These are phyloP conservation scores for Varroa destructor DNA, from an alignment of 1,140 invertebrate genomes.

Conservation along the genomic window DNA sequence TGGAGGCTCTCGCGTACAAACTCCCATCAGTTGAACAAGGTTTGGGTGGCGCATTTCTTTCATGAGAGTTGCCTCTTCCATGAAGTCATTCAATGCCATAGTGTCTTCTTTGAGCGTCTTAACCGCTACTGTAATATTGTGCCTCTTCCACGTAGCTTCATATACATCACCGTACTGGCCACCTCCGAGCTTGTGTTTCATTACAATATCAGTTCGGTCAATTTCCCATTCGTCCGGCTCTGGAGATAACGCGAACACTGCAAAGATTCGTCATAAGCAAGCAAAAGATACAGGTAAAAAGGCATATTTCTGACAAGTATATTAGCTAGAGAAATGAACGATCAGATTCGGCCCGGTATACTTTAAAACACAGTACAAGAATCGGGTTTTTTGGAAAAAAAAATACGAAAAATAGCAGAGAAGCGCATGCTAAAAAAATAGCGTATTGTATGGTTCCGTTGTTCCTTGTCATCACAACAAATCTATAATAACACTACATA, in stretches of 20 bases:
- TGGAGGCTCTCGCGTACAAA: conserved; percentile 91
- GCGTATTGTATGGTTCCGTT: no score
- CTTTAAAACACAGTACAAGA: not conserved
- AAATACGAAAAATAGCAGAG: no score
- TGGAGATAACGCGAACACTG: conserved; percentile 61
- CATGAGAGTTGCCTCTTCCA: conserved; percentile 98
- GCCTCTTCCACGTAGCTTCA: conserved; percentile 92
- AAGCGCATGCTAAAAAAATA: no score
- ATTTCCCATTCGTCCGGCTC: conserved; percentile 96
- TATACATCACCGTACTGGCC: conserved; percentile 99
- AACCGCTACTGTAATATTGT: conserved; percentile 87
- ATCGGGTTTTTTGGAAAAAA: not conserved
- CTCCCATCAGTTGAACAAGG: conserved; percentile 87
- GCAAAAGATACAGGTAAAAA: no score
- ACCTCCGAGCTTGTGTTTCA: conserved; percentile 94
- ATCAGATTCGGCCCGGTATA: no score
- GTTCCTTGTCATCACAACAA: no score
- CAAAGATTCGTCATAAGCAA: not conserved
- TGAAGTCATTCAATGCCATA: conserved; percentile 97
- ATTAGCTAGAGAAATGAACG: no score
- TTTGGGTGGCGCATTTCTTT: conserved; percentile 99
- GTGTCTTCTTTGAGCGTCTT: conserved; percentile 99
- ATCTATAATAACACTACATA: no score
- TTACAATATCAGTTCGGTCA: conserved; percentile 91
- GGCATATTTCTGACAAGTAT: no score